phyloP scores from a whole-genome alignment of 2,113 vertebrate species.

The Syngnathoides biaculeatus region DNA sequence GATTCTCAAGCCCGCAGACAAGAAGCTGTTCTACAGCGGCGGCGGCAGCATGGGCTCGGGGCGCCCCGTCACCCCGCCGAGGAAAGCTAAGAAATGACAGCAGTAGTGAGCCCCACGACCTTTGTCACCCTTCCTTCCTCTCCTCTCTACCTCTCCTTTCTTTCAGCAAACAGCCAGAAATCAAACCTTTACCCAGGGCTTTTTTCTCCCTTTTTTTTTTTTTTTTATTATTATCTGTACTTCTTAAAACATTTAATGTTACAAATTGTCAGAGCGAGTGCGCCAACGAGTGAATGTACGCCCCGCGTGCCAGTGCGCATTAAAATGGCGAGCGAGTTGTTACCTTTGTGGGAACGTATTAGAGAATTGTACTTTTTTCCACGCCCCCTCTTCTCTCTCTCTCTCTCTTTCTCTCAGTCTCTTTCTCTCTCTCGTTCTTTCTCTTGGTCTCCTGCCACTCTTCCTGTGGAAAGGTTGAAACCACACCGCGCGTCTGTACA shows the following conservation, averaged over 20 bases:
- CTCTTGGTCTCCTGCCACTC: constrained; percentile 57
- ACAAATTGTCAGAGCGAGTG: constrained; percentile 62
- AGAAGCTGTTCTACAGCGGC: constrained; percentile 89
- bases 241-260: constrained; percentile 72
- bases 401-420: too few relatives aligned
- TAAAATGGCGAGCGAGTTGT: constrained; percentile 61
- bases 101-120: constrained; percentile 39
- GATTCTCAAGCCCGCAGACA: constrained; percentile 80
- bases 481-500: constrained; percentile 56
- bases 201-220: constrained; percentile 62
- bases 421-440: background rate
- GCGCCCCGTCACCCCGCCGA: constrained; percentile 88
- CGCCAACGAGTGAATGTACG: constrained; percentile 34
- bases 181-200: constrained; percentile 75
- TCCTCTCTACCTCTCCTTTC: constrained; percentile 66
- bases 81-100: constrained; percentile 93
- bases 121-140: constrained; percentile 44
- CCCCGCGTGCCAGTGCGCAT: constrained; percentile 54
- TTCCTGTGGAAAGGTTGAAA: constrained; percentile 52
- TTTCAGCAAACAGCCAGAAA: constrained; percentile 72
- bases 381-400: too few relatives aligned
- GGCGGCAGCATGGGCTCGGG: constrained; percentile 81
- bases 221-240: constrained; percentile 66
- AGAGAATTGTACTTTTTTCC: constrained; percentile 59
- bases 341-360: constrained; percentile 63